phyloP scores from a whole-genome alignment of 2,888 invertebrate genomes.

The Cetonia aurata region DNA sequence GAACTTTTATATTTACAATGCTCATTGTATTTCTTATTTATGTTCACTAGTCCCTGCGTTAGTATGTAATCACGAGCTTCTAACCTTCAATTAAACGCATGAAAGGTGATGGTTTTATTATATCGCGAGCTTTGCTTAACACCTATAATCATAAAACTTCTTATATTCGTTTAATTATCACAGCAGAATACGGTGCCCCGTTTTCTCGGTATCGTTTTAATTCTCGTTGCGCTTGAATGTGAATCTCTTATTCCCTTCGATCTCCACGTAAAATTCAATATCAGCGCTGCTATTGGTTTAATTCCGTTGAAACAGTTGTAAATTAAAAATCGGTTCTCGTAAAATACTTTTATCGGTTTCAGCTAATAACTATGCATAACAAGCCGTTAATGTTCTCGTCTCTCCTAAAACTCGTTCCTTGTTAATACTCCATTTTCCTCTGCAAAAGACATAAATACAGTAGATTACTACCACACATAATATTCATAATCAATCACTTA shows the following conservation, averaged over 20 bases:
- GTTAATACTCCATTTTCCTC: slow-evolving; percentile 14
- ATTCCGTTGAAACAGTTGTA: slow-evolving; percentile 13
- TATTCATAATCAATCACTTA: slow-evolving; percentile 44
- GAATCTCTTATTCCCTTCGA: slow-evolving; percentile 4
- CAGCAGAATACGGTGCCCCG: background rate
- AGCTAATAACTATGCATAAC: slow-evolving; percentile 14
- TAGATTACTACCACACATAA: slow-evolving; percentile 40
- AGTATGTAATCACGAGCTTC: slow-evolving; percentile 56
- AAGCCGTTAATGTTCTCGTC: slow-evolving; percentile 22
- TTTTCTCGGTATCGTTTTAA: slow-evolving; percentile 24
- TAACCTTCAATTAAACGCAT: slow-evolving; percentile 57
- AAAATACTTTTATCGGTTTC: slow-evolving; percentile 23
- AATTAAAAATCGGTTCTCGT: slow-evolving; percentile 29
- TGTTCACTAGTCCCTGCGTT: slow-evolving; percentile 59
- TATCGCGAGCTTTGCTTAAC: slow-evolving; percentile 39
- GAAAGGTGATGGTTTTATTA: slow-evolving; percentile 40
- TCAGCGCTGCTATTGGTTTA: slow-evolving; percentile 3
- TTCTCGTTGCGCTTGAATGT: slow-evolving; percentile 11
- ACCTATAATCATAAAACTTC: slow-evolving; percentile 41
- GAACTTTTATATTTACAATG: slow-evolving; percentile 54
- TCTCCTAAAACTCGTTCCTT: slow-evolving; percentile 6
- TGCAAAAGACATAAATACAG: slow-evolving; percentile 39
- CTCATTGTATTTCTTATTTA: slow-evolving; percentile 60
- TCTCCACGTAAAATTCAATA: slow-evolving; percentile 15
- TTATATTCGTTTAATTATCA: slow-evolving; percentile 40